Evolutionary conservation across 2,888 invertebrate species (phyloP).

Genomic region (Cryptus viduatorius): DNA sequence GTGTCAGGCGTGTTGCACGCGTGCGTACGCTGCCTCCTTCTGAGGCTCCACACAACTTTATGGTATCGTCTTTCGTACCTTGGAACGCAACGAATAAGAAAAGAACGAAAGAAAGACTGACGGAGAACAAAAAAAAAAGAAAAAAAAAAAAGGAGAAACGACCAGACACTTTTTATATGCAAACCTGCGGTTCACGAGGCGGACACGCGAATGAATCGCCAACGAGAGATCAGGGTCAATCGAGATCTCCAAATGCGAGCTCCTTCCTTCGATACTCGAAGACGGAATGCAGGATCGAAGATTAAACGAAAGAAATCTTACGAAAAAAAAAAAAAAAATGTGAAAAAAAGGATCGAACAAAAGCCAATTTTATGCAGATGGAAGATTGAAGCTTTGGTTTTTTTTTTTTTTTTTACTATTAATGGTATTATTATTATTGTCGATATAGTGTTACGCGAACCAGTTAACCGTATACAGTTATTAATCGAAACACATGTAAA

Average conservation of each 20-base stretch:
- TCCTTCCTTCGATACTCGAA: constrained; percentile 23
- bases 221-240: constrained; percentile 62
- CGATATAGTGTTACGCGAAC: not conserved
- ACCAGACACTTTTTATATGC: constrained; percentile 36
- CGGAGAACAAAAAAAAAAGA: not conserved
- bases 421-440: constrained; percentile 1
- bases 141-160: constrained; percentile 21
- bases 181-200: constrained; percentile 49
- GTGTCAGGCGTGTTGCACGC: constrained; percentile 13
- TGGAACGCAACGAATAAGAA: not conserved
- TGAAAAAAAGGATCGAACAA: not conserved
- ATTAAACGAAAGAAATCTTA: constrained; percentile 14
- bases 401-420: not conserved
- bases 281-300: constrained; percentile 44
- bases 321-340: not conserved
- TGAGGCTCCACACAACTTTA: not conserved
- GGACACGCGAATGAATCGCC: constrained; percentile 50
- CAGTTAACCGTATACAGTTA: constrained; percentile 47
- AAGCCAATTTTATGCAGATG: constrained; percentile 4
- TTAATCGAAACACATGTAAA: constrained; percentile 43
- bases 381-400: constrained; percentile 10
- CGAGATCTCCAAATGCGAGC: constrained; percentile 55
- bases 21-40: not conserved
- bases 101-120: constrained; percentile 25
- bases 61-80: constrained; percentile 27